Conservation (phyloP, 2,113 vertebrate genomes). For the Galemys pyrenaicus region DNA sequence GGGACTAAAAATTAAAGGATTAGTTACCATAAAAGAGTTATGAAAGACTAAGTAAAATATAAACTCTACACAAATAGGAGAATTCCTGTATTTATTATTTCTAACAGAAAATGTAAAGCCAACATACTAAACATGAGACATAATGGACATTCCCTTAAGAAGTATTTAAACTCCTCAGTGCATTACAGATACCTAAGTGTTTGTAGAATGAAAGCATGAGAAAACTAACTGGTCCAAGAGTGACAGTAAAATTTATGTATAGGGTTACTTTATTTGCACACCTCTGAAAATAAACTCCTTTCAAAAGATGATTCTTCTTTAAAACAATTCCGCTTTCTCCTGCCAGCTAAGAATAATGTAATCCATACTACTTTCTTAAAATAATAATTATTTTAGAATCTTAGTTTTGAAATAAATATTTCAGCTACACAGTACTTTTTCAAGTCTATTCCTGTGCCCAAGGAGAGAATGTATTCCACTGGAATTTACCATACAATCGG, state of each 20-base stretch:
- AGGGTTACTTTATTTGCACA: background rate
- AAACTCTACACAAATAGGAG: background rate
- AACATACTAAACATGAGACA: background rate
- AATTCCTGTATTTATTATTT: background rate
- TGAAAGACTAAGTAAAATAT: background rate
- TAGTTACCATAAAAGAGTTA: background rate
- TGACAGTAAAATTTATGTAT: background rate
- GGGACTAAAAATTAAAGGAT: background rate
- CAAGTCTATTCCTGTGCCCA: background rate
- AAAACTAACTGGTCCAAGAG: background rate
- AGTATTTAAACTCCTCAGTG: background rate
- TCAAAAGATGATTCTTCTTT: slow-evolving; percentile 47
- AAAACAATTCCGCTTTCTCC: background rate
- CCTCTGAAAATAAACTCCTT: slow-evolving; percentile 23
- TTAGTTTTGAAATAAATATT: slow-evolving; percentile 40
- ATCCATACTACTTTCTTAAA: background rate
- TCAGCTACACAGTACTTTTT: slow-evolving; percentile 9
- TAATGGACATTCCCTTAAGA: background rate
- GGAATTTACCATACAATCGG: background rate
- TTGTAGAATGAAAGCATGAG: background rate
- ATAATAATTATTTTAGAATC: background rate
- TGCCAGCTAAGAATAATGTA: background rate
- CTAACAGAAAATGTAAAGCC: background rate
- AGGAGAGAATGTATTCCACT: background rate
- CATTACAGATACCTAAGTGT: background rate